Conservation (phyloP, 37 sponge, comb jelly and placozoan genomes). For the Beroe forskalii region DNA sequence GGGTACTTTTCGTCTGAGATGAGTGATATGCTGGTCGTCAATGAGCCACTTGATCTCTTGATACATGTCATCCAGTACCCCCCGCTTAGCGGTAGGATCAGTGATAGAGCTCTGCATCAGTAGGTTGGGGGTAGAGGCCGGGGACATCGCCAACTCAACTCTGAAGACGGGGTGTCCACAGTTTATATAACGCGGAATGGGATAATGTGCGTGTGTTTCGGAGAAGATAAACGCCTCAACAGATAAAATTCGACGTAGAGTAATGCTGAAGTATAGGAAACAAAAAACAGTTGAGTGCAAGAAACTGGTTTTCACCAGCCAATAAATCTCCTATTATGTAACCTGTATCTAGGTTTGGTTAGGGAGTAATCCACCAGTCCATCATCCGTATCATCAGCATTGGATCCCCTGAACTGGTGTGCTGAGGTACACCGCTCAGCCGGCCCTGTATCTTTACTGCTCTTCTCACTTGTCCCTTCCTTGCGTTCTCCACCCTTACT, state of each 20-base stretch:
- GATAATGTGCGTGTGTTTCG: too few species aligned
- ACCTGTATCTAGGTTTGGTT: not conserved
- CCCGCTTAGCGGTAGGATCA: not conserved
- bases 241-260: too few species aligned
- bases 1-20: not conserved
- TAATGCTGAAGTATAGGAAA: too few species aligned
- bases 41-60: constrained; percentile 46
- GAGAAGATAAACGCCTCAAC: too few species aligned
- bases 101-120: not conserved
- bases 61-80: constrained; percentile 43
- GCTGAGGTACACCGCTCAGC: not conserved
- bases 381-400: constrained; percentile 38
- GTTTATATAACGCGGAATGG: too few species aligned
- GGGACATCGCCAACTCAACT: not conserved
- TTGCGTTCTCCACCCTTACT: not conserved
- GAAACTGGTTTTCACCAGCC: too few species aligned
- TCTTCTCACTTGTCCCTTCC: not conserved
- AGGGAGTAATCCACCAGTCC: not conserved
- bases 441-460: not conserved
- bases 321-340: too few species aligned
- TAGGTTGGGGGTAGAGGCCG: constrained; percentile 31
- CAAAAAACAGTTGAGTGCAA: too few species aligned
- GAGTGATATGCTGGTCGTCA: constrained; percentile 32
- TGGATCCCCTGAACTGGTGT: not conserved
- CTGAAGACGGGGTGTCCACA: too few species aligned